Base-by-base conservation (phyloP, 2,888 invertebrate species). In the Dinocampus coccinellae region DNA sequence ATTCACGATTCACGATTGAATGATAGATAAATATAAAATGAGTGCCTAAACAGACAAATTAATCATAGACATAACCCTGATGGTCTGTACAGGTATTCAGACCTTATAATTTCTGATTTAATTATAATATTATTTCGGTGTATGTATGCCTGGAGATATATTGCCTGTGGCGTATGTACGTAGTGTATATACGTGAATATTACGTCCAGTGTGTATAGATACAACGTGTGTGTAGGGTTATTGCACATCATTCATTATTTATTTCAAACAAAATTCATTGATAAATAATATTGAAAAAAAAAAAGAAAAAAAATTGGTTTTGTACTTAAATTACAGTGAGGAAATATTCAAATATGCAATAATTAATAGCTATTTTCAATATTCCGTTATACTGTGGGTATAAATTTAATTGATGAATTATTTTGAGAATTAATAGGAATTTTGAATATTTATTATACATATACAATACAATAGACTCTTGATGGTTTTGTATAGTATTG, bases 51-150 rank as follows among this genome's bases (percentile, higher is more conserved):
- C 76, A 75, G 60, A 58, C 70, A 78, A 79, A 74, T 76, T 75
- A 78, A 77, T 75, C 63, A 75, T 64, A 77, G 75, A 76, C n/a
- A n/a, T n/a, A n/a, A n/a, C n/a, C n/a, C n/a, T n/a, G n/a, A n/a
- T n/a, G n/a, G n/a, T n/a, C n/a, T n/a, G n/a, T n/a, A n/a, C n/a
- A n/a, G n/a, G n/a, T n/a, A n/a, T n/a, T 71, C 65, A 47, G 73
- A 77, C 74, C 77, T 78, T 76, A 78, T 79, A 78, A 78, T 79
- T 77, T 75, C 76, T 78, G 78, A 79, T 79, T 79, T 78, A 77
- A 78, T 77, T 78, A 75, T 76, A 78, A 77, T 73, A 77, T n/a
- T n/a, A n/a, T 75, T 77, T 72, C 73, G 53, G 67, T 72, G 69
- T 72, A 70, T n/a, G n/a, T 70, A 24, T 63, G 75, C 77, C 77